Evolutionary conservation across 2,797 vertebrate genomes (phyloP), one percentile per base, ranked within the genome.

Genomic region (Rhinella marina): DNA sequence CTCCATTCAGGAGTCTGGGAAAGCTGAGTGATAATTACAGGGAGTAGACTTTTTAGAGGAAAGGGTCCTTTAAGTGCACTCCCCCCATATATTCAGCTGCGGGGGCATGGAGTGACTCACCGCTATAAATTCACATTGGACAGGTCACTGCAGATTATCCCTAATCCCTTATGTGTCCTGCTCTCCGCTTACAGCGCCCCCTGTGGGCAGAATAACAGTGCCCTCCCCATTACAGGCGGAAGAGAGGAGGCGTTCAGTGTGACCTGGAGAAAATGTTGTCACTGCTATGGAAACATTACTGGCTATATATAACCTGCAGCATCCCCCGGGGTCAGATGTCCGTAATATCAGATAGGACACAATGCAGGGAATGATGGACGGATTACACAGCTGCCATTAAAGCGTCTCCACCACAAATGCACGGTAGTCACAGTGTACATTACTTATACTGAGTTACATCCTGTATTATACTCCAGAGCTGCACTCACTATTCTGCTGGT

Each of bases 301-400:
- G 2, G 41, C 32, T 75, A 81, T 76, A 61, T 32, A 64, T 77
- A 82, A 66, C 27, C 48, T 9, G 48, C 4, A 17, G 80, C 57
- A 19, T 12, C 57, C 25, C 16, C 78, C n/a, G 57, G 59, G 80
- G 41, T 82, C 80, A 2, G 11, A 21, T 75, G 68, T 82, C 79
- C 64, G 86, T 81, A 66, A 81, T 75, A 82, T n/a, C 64, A 7
- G 66, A 81, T 61, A 75, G 19, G 52, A 29, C 21, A 78, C 23
- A 14, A 54, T 14, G 50, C 76, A n/a, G n/a, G 21, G 23, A 54
- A 16, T 16, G 23, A 25, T 27, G 21, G 50, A 27, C 76, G 1
- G 64, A 72, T 13, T 21, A 72, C 70, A 84, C 70, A 84, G 52
- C 64, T 61, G 70, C 54, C 19, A 48, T 52, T 12, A 50, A 68